Evolutionary conservation across 2,797 vertebrate species (phyloP).

Genomic region (Centropyge bicolor): DNA sequence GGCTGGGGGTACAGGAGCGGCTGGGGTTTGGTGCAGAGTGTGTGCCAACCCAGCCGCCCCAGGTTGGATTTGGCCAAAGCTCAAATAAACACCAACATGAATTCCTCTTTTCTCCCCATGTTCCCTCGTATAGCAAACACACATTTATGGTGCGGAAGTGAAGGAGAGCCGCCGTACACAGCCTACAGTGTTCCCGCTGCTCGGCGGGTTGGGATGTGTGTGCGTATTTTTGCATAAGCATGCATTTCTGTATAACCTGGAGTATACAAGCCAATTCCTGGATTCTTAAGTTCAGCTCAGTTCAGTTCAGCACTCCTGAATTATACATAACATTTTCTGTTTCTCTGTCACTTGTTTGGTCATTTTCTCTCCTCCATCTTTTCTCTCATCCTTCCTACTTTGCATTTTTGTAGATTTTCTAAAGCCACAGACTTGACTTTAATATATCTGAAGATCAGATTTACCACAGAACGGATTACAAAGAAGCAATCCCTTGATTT

Average conservation of each 20-base stretch:
- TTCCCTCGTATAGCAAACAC: slow-evolving; percentile 85
- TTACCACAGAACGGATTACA: not conserved
- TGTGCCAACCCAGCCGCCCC: slow-evolving; percentile 55
- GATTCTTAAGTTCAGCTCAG: slow-evolving; percentile 49
- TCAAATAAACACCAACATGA: slow-evolving; percentile 89
- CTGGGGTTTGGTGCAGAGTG: slow-evolving; percentile 74
- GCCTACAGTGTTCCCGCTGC: slow-evolving; percentile 78
- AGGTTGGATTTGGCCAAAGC: slow-evolving; percentile 81
- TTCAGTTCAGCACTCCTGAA: slow-evolving; percentile 14
- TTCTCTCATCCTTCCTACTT: not conserved
- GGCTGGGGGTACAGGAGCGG: slow-evolving; percentile 79
- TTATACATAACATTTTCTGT: slow-evolving; percentile 14
- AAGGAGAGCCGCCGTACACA: slow-evolving; percentile 77
- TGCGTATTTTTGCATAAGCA: slow-evolving; percentile 56
- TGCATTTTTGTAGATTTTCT: not conserved
- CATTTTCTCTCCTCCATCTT: not conserved
- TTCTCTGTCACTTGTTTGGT: slow-evolving; percentile 3
- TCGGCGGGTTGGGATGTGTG: slow-evolving; percentile 51
- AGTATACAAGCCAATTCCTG: slow-evolving; percentile 39
- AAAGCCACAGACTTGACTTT: not conserved
- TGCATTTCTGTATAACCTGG: slow-evolving; percentile 52
- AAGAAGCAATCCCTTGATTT: not conserved
- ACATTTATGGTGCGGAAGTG: slow-evolving; percentile 85
- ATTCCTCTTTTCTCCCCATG: slow-evolving; percentile 87
- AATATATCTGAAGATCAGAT: not conserved